Base-by-base conservation (phyloP, 2,888 invertebrate species). In the Cotesia congregata region DNA sequence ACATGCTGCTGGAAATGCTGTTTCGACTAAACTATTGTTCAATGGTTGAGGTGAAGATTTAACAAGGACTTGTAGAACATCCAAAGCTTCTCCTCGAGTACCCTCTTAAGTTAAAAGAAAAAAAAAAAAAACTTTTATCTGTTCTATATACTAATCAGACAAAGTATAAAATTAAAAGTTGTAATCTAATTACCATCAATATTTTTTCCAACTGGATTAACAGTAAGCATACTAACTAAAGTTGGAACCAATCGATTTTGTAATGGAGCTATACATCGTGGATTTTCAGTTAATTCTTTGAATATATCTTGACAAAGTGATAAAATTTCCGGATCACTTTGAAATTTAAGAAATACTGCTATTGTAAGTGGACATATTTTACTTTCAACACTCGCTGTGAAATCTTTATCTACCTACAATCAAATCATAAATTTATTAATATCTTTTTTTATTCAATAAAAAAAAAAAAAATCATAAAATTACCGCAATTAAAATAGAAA, bases 221-320 rank as follows among this genome's bases (percentile, higher is more conserved):
- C 77, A 9, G 84, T 82, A 87, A 88, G 88, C 89, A 94, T 93
- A 76, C 91, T 92, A 64, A 93, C 91, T 70, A 94, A 90, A 0
- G 93, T 93, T 1, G 94, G 94, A 71, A 94, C 90, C 67, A 94
- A 90, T 81, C 93, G 91, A 72, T 92, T 92, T 83, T 94, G 94
- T 9, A 94, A 84, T 0, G 92, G 90, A 6, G 88, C 90, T 64
- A 92, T 89, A 80, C 93, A 93, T 65, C 90, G 90, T 0, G 91
- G 91, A 87, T 93, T 94, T 83, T 91, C 90, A 1, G 92, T 92
- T 6, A 94, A 86, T 61, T 92, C 92, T 83, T 91, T 92, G 60
- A 94, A 92, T 74, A 94, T 91, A 77, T 94, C 93, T 83, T 93
- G 92, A 5, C 93, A 92, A 64, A 93, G 89, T 76, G 91, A 90